Conservation (phyloP, 1,140 invertebrate species). For the Tetragnatha versicolor region DNA sequence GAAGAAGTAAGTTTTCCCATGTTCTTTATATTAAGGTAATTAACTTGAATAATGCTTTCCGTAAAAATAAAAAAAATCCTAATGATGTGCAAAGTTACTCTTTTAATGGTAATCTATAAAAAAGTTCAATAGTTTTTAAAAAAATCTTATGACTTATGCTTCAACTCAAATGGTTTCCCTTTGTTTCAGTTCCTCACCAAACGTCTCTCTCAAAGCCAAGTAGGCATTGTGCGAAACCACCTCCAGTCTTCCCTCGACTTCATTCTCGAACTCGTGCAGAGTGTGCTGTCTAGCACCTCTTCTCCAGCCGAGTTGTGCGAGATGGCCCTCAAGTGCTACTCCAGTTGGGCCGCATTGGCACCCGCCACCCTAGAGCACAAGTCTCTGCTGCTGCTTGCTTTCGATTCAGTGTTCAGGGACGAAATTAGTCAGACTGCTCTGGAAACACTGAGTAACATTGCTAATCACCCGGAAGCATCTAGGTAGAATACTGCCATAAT, state of each 20-base stretch:
- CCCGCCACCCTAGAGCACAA: constrained; percentile 61
- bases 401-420: constrained; percentile 62
- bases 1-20: constrained; percentile 73
- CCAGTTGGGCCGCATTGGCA: constrained; percentile 72
- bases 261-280: constrained; percentile 55
- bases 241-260: constrained; percentile 61
- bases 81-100: neutral
- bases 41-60: neutral
- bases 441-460: constrained; percentile 70
- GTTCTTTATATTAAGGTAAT: constrained; percentile 14
- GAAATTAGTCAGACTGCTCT: constrained; percentile 70
- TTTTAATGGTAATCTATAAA: neutral
- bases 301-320: constrained; percentile 60
- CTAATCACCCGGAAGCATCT: constrained; percentile 69
- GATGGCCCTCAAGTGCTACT: constrained; percentile 70
- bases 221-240: constrained; percentile 64
- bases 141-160: neutral
- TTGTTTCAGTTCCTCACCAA: constrained; percentile 68
- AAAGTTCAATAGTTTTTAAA: neutral
- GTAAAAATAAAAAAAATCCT: neutral
- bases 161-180: neutral
- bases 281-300: constrained; percentile 54
- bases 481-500: no score
- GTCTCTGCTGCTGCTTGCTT: constrained; percentile 59
- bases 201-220: constrained; percentile 64